Conservation (phyloP, 2,888 invertebrate species). For the Phyto melanocephala region DNA sequence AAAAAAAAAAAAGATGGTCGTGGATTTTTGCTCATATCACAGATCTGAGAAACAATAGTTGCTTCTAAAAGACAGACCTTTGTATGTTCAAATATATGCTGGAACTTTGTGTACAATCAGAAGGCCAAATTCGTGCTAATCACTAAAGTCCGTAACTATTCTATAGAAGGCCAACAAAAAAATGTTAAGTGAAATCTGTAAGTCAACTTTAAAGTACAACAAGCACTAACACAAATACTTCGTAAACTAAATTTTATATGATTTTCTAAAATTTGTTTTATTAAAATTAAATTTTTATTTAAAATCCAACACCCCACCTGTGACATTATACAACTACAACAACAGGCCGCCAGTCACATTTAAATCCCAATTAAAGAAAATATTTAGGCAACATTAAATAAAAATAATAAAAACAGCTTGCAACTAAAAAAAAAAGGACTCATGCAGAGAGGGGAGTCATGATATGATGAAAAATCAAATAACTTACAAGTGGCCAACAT, state of each 20-base stretch:
- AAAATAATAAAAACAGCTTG: constrained; percentile 67
- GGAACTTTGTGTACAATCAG: no score
- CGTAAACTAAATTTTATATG: background rate
- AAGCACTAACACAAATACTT: background rate
- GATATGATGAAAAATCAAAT: constrained; percentile 64
- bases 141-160: no score
- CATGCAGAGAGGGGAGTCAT: constrained; percentile 42
- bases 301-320: constrained; percentile 2
- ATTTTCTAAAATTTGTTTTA: background rate
- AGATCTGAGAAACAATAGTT: no score
- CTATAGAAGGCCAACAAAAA: no score
- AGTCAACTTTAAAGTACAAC: no score
- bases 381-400: constrained; percentile 76
- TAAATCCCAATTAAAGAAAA: constrained; percentile 72
- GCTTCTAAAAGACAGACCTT: no score
- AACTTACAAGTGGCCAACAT: constrained; percentile 58
- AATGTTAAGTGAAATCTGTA: no score
- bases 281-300: background rate
- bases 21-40: no score
- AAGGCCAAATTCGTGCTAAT: no score
- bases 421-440: constrained; percentile 6
- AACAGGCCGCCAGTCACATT: constrained; percentile 28
- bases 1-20: no score
- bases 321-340: background rate
- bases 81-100: no score